Conservation (phyloP, 2,888 invertebrate species). For the Tetheella fluctuosa region DNA sequence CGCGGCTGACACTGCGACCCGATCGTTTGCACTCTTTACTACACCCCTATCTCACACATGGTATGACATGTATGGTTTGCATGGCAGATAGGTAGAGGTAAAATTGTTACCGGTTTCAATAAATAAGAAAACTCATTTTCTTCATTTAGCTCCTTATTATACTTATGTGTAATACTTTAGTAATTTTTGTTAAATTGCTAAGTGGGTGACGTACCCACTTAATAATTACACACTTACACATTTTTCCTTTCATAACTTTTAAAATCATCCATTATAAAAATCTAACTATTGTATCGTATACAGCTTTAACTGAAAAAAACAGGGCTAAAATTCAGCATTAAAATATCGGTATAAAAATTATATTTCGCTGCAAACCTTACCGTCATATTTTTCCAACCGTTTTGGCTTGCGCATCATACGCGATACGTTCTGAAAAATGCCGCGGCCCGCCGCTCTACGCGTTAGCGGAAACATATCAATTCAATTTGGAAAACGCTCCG, state of each 20-base stretch:
- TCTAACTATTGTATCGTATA: background rate
- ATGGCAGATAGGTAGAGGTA: constrained; percentile 25
- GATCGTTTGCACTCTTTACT: constrained; percentile 83
- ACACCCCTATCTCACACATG: constrained; percentile 77
- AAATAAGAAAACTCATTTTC: too few relatives aligned
- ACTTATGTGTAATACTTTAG: too few relatives aligned
- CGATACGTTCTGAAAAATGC: constrained; percentile 79
- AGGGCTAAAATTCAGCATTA: background rate
- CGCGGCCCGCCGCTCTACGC: constrained; percentile 49
- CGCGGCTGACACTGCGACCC: constrained; percentile 72
- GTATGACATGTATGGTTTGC: constrained; percentile 55
- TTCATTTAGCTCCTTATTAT: too few relatives aligned
- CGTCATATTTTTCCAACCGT: constrained; percentile 61
- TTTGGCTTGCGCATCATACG: constrained; percentile 75
- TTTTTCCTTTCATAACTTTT: too few relatives aligned
- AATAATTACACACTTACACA: too few relatives aligned
- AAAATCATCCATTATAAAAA: too few relatives aligned
- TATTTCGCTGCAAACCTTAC: constrained; percentile 52
- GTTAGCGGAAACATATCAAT: constrained; percentile 82
- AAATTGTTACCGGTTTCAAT: background rate
- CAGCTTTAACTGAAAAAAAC: background rate
- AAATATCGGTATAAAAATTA: background rate
- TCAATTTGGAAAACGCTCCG: constrained; percentile 74
- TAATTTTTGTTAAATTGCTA: too few relatives aligned
- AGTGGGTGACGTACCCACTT: too few relatives aligned